These are phyloP conservation scores for Holothuria leucospilota DNA, from an alignment of 53 echinoderm and acorn worm genomes.

Conservation along the genomic window DNA sequence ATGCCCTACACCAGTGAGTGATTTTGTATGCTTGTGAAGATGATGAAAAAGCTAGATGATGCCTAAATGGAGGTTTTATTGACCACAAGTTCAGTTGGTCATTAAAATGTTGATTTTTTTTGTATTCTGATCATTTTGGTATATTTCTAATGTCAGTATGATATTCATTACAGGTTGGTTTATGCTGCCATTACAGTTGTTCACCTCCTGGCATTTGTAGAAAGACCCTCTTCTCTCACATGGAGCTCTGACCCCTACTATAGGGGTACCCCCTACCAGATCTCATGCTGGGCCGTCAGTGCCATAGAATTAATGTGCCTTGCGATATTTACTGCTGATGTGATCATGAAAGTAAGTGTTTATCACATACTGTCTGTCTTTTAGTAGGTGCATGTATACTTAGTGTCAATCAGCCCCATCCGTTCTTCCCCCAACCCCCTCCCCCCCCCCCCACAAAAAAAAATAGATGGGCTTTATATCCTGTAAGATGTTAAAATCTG, in stretches of 20 bases:
- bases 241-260: slow-evolving; percentile 88
- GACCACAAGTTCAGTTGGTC: too few relatives aligned
- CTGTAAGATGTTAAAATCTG: too few relatives aligned
- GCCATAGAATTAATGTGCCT: slow-evolving; percentile 76
- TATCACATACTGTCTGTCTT: background rate
- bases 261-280: slow-evolving; percentile 63
- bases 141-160: too few relatives aligned
- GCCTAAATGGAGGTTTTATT: too few relatives aligned
- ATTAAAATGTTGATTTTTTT: too few relatives aligned
- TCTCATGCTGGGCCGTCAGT: slow-evolving; percentile 80
- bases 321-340: slow-evolving; percentile 76
- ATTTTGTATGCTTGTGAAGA: too few relatives aligned
- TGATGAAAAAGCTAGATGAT: too few relatives aligned
- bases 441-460: too few relatives aligned
- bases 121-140: too few relatives aligned
- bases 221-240: slow-evolving; percentile 87
- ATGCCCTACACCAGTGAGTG: too few relatives aligned
- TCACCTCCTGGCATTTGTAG: slow-evolving; percentile 89
- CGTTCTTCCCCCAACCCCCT: too few relatives aligned
- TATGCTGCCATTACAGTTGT: slow-evolving; percentile 81
- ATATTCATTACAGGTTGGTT: slow-evolving; percentile 65
- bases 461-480: too few relatives aligned
- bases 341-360: slow-evolving; percentile 73
- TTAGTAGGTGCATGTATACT: background rate
- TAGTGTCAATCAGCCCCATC: background rate